Conservation (phyloP, 1,140 invertebrate genomes). For the Pseudoatta argentina region DNA sequence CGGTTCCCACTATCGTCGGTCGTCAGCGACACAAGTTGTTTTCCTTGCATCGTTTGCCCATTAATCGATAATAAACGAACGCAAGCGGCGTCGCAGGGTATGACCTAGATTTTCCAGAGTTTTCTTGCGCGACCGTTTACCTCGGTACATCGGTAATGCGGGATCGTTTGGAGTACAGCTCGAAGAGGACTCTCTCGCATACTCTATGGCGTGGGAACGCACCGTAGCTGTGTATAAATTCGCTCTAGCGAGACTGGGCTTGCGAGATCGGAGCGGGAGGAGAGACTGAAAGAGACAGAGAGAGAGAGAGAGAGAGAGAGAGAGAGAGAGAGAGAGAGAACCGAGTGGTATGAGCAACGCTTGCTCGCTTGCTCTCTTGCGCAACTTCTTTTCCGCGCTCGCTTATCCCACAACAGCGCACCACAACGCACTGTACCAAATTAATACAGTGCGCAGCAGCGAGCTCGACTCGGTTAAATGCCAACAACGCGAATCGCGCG, state of each 20-base stretch:
- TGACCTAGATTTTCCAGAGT: conserved; percentile 74
- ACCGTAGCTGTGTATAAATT: conserved; percentile 75
- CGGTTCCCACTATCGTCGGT: background rate
- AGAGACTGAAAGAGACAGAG: conserved; percentile 15
- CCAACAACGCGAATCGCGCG: conserved; percentile 62
- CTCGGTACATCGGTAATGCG: conserved; percentile 60
- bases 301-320: conserved; percentile 10
- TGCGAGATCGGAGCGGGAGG: conserved; percentile 31
- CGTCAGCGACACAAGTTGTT: background rate
- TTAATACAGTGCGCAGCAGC: conserved; percentile 66
- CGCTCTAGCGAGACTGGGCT: conserved; percentile 53
- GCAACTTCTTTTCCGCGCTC: conserved; percentile 75
- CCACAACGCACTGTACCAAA: conserved; percentile 72
- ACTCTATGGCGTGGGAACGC: conserved; percentile 77
- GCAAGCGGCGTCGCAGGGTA: conserved; percentile 57
- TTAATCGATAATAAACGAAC: conserved; percentile 66
- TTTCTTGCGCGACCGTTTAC: conserved; percentile 61
- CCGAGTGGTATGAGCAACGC: conserved; percentile 54
- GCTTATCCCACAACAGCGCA: conserved; percentile 63
- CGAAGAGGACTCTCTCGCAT: conserved; percentile 77
- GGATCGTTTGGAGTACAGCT: conserved; percentile 72
- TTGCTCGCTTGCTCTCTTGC: conserved; percentile 62
- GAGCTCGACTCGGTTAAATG: conserved; percentile 71
- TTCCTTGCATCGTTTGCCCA: conserved; percentile 17
- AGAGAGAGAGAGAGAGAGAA: background rate